Conservation (phyloP, 1,140 invertebrate genomes). For the Brachionus sp. region DNA sequence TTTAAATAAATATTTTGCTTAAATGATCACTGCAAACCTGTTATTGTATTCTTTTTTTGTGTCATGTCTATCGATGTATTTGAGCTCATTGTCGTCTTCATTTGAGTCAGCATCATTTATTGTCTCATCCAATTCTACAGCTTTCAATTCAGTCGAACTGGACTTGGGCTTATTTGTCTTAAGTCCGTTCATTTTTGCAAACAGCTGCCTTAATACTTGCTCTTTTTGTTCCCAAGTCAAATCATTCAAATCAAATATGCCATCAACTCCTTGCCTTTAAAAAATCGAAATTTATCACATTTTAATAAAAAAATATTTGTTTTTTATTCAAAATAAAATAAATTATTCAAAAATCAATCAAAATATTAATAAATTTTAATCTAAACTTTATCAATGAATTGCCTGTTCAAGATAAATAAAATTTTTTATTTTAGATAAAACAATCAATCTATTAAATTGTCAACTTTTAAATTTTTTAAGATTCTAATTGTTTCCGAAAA, state of each 20-base stretch:
- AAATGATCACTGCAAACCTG: background rate
- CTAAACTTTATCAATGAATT: background rate
- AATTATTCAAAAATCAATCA: slow-evolving; percentile 47
- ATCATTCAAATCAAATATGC: slow-evolving; percentile 56
- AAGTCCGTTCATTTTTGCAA: slow-evolving; percentile 57
- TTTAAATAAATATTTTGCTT: background rate
- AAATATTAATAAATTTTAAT: background rate
- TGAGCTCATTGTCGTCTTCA: slow-evolving; percentile 17
- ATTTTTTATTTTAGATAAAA: background rate
- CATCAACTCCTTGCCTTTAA: slow-evolving; percentile 51
- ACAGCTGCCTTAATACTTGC: slow-evolving; percentile 56
- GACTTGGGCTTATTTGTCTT: slow-evolving; percentile 22
- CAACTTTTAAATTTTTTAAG: background rate
- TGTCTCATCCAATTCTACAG: background rate
- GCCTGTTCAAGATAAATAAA: background rate
- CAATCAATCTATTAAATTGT: slow-evolving; percentile 1
- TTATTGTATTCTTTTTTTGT: background rate
- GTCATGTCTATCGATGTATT: background rate
- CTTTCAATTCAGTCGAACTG: background rate
- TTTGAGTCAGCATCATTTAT: slow-evolving; percentile 25
- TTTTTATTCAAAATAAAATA: background rate
- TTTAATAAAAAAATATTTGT: too few species aligned
- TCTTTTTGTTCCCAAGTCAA: slow-evolving; percentile 61
- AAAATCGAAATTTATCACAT: background rate
- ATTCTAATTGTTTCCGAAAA: background rate